Percentiles rank a stretch among this genome's conserved stretches.
Conservation (phyloP, 2,888 invertebrate genomes). For the Sisyra terminalis region DNA sequence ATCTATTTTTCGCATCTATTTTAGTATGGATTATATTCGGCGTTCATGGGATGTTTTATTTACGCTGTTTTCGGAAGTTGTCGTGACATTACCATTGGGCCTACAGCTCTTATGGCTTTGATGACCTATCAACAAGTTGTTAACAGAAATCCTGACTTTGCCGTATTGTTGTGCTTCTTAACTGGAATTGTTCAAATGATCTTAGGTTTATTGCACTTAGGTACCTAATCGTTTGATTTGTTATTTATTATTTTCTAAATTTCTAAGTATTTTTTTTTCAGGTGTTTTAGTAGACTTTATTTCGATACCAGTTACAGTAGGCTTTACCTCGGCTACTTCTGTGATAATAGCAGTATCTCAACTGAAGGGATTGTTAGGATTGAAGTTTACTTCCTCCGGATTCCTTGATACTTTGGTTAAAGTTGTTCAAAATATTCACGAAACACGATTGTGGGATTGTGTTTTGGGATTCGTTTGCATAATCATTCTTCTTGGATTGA, state of each 20-base stretch:
- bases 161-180: conserved; percentile 66
- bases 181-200: conserved; percentile 64
- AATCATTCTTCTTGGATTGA: conserved; percentile 48
- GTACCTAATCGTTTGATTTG: conserved; percentile 25
- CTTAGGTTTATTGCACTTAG: conserved; percentile 70
- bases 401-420: conserved; percentile 60
- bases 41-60: conserved; percentile 85
- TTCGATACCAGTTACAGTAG: conserved; percentile 76
- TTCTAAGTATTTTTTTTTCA: conserved; percentile 23
- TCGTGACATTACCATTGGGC: conserved; percentile 76
- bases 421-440: conserved; percentile 48
- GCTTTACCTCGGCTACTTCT: conserved; percentile 83
- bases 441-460: conserved; percentile 52
- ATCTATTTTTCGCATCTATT: conserved; percentile 16
- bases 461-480: conserved; percentile 58
- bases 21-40: conserved; percentile 88
- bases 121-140: conserved; percentile 72
- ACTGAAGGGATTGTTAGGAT: conserved; percentile 55
- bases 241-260: not conserved
- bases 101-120: conserved; percentile 85
- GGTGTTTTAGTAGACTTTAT: conserved; percentile 81
- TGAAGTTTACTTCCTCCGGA: conserved; percentile 53
- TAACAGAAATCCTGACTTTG: conserved; percentile 57
- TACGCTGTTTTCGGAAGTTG: conserved; percentile 82
- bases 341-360: conserved; percentile 80